Evolutionary conservation across 2,797 vertebrate genomes (phyloP).

Genomic region (Nyctalus aviator): DNA sequence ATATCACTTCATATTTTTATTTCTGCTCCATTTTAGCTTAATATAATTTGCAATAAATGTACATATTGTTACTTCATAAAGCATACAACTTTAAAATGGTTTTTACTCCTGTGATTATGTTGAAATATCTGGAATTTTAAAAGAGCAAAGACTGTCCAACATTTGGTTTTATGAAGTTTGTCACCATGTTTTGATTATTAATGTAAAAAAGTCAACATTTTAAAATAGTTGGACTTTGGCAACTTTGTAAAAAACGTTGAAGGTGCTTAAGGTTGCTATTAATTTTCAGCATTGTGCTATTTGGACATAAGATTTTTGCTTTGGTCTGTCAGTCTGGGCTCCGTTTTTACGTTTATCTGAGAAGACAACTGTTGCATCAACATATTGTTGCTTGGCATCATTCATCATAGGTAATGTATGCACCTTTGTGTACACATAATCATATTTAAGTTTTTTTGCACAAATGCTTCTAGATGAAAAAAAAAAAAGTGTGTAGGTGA

Average conservation of each 20-base stretch:
- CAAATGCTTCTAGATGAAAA: conserved; percentile 93
- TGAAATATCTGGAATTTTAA: conserved; percentile 89
- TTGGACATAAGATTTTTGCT: conserved; percentile 92
- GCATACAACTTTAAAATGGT: conserved; percentile 89
- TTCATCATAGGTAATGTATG: conserved; percentile 90
- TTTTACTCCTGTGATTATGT: conserved; percentile 88
- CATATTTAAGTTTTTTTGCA: conserved; percentile 93
- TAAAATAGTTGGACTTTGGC: conserved; percentile 89
- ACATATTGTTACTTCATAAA: conserved; percentile 91
- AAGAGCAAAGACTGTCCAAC: conserved; percentile 88
- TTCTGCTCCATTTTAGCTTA: conserved; percentile 88
- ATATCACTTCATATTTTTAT: conserved; percentile 88
- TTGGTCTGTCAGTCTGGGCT: conserved; percentile 92
- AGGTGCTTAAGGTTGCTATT: conserved; percentile 88
- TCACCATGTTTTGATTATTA: conserved; percentile 90
- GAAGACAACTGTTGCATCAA: conserved; percentile 87
- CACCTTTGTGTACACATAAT: conserved; percentile 90
- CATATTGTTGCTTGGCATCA: conserved; percentile 92
- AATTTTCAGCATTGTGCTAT: conserved; percentile 89
- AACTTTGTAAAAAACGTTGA: conserved; percentile 89
- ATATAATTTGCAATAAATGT: conserved; percentile 92
- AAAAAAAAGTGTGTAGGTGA: neutral
- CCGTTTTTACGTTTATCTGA: conserved; percentile 90
- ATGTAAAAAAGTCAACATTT: conserved; percentile 89
- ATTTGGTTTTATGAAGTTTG: conserved; percentile 91